phyloP scores from a whole-genome alignment of 64 coral and sea anemone genomes.

The Dendrophyllia cribrosa region DNA sequence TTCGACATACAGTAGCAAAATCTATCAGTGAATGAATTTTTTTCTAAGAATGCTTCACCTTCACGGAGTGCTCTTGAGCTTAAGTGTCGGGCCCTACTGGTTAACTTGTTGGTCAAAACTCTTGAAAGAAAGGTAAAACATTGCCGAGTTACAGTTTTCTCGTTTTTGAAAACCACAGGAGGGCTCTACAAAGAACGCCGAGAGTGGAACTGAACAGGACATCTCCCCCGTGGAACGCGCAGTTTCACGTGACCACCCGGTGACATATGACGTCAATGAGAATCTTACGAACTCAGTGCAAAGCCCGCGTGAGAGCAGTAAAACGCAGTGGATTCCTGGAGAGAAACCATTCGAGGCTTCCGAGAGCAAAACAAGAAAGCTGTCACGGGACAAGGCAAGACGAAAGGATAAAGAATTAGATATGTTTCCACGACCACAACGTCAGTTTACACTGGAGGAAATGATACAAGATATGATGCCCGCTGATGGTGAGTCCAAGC shows the following conservation, averaged over 20 bases:
- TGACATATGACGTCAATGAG: constrained; percentile 2
- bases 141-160: too few relatives aligned
- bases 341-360: constrained; percentile 11
- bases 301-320: neutral
- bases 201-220: neutral
- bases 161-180: neutral
- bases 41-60: too few relatives aligned
- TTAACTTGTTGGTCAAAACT: too few relatives aligned
- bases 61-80: too few relatives aligned
- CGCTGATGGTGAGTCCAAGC: neutral
- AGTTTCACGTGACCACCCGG: neutral
- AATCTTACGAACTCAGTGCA: neutral
- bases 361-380: neutral
- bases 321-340: neutral
- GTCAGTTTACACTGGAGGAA: constrained; percentile 46
- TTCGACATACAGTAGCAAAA: too few relatives aligned
- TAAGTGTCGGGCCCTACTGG: too few relatives aligned
- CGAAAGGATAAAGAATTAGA: constrained; percentile 47
- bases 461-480: constrained; percentile 66
- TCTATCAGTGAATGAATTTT: too few relatives aligned
- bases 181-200: neutral
- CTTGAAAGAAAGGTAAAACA: too few relatives aligned
- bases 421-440: constrained; percentile 18
- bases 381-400: neutral
- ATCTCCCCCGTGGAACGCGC: neutral